These are phyloP conservation scores for Agraylea sexmaculata DNA, from an alignment of 1,140 invertebrate genomes.

Conservation along the genomic window DNA sequence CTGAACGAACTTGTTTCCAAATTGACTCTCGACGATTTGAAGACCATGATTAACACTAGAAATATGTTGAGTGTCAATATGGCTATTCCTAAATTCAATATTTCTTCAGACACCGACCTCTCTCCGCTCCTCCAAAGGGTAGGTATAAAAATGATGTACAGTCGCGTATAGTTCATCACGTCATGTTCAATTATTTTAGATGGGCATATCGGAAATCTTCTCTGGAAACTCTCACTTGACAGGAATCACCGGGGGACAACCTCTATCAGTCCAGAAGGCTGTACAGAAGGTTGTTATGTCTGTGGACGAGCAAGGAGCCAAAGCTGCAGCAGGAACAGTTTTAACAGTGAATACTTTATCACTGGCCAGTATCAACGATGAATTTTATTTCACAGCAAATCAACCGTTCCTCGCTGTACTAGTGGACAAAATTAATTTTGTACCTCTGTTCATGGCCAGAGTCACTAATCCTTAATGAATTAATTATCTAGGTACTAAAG, in stretches of 20 bases:
- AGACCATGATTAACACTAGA: conserved; percentile 34
- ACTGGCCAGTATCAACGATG: conserved; percentile 30
- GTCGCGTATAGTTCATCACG: not conserved
- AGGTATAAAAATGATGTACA: conserved; percentile 22
- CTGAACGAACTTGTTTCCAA: conserved; percentile 26
- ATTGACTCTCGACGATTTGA: conserved; percentile 38
- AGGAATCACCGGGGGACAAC: conserved; percentile 25
- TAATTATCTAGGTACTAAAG: too few species aligned
- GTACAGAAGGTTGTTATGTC: conserved; percentile 58
- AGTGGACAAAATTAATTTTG: conserved; percentile 27
- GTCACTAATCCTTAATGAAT: conserved; percentile 29
- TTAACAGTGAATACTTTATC: conserved; percentile 47
- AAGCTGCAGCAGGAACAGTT: conserved; percentile 54
- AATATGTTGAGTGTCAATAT: conserved; percentile 40
- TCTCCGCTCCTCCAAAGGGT: conserved; percentile 39
- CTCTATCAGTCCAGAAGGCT: conserved; percentile 43
- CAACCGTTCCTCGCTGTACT: conserved; percentile 51
- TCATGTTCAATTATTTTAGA: conserved; percentile 31
- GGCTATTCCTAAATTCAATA: conserved; percentile 51
- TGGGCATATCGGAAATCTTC: conserved; percentile 55
- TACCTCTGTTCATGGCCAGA: conserved; percentile 35
- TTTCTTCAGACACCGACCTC: conserved; percentile 46
- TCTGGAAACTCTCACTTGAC: conserved; percentile 41
- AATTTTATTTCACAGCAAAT: conserved; percentile 41
- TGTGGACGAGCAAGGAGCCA: conserved; percentile 59